Percentiles rank a stretch among this genome's conserved stretches.
phyloP scores from a whole-genome alignment of 2,888 invertebrate genomes.

The Galerucella pusilla region DNA sequence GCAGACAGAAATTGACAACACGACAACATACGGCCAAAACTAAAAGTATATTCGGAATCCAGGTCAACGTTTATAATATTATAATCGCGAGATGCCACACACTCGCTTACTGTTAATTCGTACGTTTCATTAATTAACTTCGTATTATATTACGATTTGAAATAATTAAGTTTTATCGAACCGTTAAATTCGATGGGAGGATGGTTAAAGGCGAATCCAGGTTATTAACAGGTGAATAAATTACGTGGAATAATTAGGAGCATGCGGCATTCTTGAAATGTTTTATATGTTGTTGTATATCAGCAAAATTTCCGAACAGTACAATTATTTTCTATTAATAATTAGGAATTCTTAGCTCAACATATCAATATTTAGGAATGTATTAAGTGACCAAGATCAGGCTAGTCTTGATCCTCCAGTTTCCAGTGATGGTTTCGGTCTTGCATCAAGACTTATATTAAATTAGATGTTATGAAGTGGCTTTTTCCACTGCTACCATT shows the following conservation, averaged over 20 bases:
- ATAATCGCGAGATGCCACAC: slow-evolving; percentile 20
- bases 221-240: slow-evolving; percentile 3
- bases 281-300: not conserved
- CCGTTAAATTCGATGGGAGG: not conserved
- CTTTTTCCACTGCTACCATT: too few species aligned
- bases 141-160: not conserved
- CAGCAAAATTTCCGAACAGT: too few species aligned
- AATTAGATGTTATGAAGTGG: too few species aligned
- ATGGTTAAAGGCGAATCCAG: not conserved
- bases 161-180: not conserved
- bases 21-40: slow-evolving; percentile 21
- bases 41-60: slow-evolving; percentile 20
- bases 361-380: too few species aligned
- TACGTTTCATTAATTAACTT: slow-evolving; percentile 1
- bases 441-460: too few species aligned
- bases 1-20: slow-evolving; percentile 18
- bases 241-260: not conserved
- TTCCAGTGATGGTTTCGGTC: too few species aligned
- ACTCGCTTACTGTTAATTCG: not conserved
- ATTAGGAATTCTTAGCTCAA: too few species aligned
- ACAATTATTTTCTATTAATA: too few species aligned
- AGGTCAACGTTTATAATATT: slow-evolving; percentile 31
- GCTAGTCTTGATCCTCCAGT: too few species aligned
- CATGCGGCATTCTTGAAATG: not conserved
- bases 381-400: too few species aligned